These are phyloP conservation scores for Bucorvus abyssinicus DNA, from an alignment of 2,797 vertebrate species.

Conservation along the genomic window DNA sequence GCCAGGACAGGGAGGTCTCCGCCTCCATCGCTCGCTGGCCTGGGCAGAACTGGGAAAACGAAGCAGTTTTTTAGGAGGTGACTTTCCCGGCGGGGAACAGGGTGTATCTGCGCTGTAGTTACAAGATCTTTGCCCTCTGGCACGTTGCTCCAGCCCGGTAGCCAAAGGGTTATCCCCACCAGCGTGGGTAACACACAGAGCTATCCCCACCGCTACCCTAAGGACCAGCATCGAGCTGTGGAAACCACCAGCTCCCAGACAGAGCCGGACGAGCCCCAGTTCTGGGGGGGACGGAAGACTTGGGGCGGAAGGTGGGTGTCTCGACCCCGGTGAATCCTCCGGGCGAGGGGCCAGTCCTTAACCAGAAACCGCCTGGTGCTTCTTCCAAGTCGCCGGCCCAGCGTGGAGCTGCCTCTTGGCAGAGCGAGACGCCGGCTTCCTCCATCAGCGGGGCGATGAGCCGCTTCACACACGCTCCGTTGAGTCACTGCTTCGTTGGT, in stretches of 20 bases:
- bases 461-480: neutral
- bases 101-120: neutral
- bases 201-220: neutral
- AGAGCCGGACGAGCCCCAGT: neutral
- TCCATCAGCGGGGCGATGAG: neutral
- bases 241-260: neutral
- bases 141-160: neutral
- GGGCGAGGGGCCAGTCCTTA: neutral
- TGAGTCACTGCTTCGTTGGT: neutral
- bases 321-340: neutral
- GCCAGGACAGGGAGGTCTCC: neutral
- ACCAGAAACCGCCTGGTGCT: neutral
- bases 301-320: neutral
- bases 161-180: neutral
- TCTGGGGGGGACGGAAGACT: neutral
- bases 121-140: neutral
- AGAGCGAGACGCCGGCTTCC: neutral
- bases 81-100: neutral
- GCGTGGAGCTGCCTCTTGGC: neutral
- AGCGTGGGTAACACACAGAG: neutral
- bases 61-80: rapidly evolving
- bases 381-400: neutral
- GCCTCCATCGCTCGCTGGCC: rapidly evolving
- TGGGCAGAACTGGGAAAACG: neutral
- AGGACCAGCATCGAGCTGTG: neutral